Conservation (phyloP, 2,113 vertebrate genomes). For the Phalacrocorax aristotelis region DNA sequence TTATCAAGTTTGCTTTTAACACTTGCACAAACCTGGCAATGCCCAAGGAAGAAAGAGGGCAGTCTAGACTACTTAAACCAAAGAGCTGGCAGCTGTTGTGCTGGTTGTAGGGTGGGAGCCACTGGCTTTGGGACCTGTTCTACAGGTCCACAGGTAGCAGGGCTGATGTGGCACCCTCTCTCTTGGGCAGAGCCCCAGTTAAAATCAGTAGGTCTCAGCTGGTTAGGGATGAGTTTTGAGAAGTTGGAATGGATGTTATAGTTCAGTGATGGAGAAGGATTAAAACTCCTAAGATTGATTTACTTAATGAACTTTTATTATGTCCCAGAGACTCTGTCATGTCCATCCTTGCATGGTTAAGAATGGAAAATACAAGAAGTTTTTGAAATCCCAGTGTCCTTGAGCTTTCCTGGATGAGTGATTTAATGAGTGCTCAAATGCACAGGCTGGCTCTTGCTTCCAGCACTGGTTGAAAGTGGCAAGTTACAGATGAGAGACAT, state of each 20-base stretch:
- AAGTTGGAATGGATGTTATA: not conserved
- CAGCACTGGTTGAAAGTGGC: not conserved
- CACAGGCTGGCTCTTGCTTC: not conserved
- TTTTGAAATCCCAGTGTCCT: not conserved
- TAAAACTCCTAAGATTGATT: not conserved
- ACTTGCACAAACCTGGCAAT: not conserved
- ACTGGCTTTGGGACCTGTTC: not conserved
- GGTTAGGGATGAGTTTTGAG: not conserved
- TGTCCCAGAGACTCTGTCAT: not conserved
- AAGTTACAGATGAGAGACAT: not conserved
- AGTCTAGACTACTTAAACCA: not conserved
- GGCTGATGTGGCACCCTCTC: not conserved
- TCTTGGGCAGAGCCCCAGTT: not conserved
- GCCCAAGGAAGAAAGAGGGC: not conserved
- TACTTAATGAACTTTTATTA: not conserved
- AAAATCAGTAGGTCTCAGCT: not conserved
- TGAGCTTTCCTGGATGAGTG: not conserved
- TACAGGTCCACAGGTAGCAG: not conserved
- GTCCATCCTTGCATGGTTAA: not conserved
- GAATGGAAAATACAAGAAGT: not conserved
- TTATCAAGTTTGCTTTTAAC: not conserved
- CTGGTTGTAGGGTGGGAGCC: not conserved
- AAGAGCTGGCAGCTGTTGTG: not conserved
- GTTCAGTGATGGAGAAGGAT: not conserved
- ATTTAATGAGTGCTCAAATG: not conserved